A percentile compares a stretch with the other conserved stretches of the same genome.
phyloP scores from a whole-genome alignment of 2,797 vertebrate genomes.

The Fundulus diaphanus region DNA sequence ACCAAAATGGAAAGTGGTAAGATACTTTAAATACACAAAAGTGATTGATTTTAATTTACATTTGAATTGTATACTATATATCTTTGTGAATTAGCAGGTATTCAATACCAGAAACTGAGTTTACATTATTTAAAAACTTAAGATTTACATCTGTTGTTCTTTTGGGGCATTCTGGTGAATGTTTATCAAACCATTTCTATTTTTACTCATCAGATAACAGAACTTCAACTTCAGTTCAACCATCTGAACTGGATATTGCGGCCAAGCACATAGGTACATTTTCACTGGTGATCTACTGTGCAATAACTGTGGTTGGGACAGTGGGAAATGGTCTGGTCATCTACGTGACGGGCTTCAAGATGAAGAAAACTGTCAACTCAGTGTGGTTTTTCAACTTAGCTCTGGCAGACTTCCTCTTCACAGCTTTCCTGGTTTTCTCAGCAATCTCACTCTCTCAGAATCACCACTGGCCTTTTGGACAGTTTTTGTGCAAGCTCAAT shows the following conservation, averaged over 20 bases:
- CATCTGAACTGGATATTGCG: fast-evolving
- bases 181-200: background rate
- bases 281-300: conserved; percentile 41
- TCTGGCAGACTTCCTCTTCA: conserved; percentile 77
- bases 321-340: conserved; percentile 51
- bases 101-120: background rate
- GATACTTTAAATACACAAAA: conserved; percentile 16
- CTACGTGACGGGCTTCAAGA: conserved; percentile 76
- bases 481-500: conserved; percentile 64
- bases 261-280: fast-evolving
- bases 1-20: conserved; percentile 46
- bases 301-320: conserved; percentile 56
- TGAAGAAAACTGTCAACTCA: conserved; percentile 70
- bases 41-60: background rate
- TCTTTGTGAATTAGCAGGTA: background rate
- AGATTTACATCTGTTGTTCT: background rate
- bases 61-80: background rate
- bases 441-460: conserved; percentile 17
- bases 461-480: conserved; percentile 55
- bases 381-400: conserved; percentile 80
- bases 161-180: background rate
- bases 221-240: background rate
- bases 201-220: background rate
- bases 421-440: conserved; percentile 50
- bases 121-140: background rate